Base-by-base conservation (phyloP, 2,888 invertebrate species). In the Nineta flava region DNA sequence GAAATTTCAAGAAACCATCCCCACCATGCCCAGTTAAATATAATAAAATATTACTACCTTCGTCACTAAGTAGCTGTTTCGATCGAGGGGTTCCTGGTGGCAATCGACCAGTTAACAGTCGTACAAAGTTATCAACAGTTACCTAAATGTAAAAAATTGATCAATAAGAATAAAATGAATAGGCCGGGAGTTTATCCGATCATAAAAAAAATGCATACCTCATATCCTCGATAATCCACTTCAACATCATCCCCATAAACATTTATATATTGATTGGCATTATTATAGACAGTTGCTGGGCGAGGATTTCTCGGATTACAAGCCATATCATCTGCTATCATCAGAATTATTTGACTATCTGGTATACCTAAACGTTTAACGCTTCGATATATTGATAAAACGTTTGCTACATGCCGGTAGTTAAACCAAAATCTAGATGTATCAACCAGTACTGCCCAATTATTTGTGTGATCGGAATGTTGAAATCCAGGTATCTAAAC, bases 251-350 rank as follows among this genome's bases (percentile, higher is more conserved):
- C 94, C 42, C 97, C 97, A 65, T 99, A 99, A 1, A 99, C 94
- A 72, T 99, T 97, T 48, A 96, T 94, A 62, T 95, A 91, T 64
- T 97, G 92, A 66, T 94, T 88, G 15, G 93, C 93, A 69, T 97
- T 96, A 65, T 99, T 99, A 65, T 92, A 99, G 12, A 99, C 95
- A 2, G 95, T 94, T 0, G 93, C 97, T 4, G 99, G 97, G 12
- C 93, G 75, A 0, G 99, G 97, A 70, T 99, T 99, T 54, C 99
- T 73, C 0, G 96, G 84, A 71, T 99, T 99, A 62, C 99, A 99
- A 0, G 99, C 97, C 94, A 99, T 97, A 63, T 99, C 97, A 68
- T 99, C 99, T 2, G 99, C 97, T 55, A 99, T 83, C 99, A 99
- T 99, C 50, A 99, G 68, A 55, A 99, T 97, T 50, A 99, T 99